Base-by-base conservation (phyloP, 37 sponge, comb jelly and placozoan genomes). In the Halichondria panicea region DNA sequence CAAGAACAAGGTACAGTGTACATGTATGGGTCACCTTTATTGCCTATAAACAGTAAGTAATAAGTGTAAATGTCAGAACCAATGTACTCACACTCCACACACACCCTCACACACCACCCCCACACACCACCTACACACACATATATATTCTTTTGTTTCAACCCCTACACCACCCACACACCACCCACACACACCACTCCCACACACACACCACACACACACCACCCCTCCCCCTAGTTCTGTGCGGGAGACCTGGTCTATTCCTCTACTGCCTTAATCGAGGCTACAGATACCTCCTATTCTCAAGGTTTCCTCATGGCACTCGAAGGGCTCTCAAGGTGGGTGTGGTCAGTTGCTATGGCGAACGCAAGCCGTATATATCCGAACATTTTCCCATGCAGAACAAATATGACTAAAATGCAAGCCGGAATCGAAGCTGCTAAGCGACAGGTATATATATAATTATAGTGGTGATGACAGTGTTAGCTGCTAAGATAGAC, bases 241-340 rank as follows among this genome's bases (percentile, higher is more conserved):
- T 87, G 71, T 58, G 93, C 89, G n/a, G 70, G 81, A 15, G 93
- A 92, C 76, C 76, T 88, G 72, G 85, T 92, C 1, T 63, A 68
- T 54, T 58, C 85, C 61, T 48, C 33, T 8, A 42, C 77, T 13
- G 88, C 89, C 43, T 63, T 92, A 9, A 67, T 88, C 36, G 93
- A 92, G 76, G 43, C 54, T 8, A 54, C 68, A 24, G 92, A 69
- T 11, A 72, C 56, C 32, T 36, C 81, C 38, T 66, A 46, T 60
- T 61, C 80, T 22, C 72, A 75, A 11, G 70, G 70, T 0, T 91
- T 91, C 46, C 69, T 91, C 24, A 63, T 55, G n/a, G 84, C 88
- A 15, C 70, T 91, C 39, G 92, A 87, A 46, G 71, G 84, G 30
- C 72, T 91, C 6, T 70, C 89, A 40, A 86, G 88, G 92, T 86